A percentile compares a stretch with the other conserved stretches of the same genome.
phyloP scores from a whole-genome alignment of 2,113 vertebrate species.

The Chaetodon trifascialis region DNA sequence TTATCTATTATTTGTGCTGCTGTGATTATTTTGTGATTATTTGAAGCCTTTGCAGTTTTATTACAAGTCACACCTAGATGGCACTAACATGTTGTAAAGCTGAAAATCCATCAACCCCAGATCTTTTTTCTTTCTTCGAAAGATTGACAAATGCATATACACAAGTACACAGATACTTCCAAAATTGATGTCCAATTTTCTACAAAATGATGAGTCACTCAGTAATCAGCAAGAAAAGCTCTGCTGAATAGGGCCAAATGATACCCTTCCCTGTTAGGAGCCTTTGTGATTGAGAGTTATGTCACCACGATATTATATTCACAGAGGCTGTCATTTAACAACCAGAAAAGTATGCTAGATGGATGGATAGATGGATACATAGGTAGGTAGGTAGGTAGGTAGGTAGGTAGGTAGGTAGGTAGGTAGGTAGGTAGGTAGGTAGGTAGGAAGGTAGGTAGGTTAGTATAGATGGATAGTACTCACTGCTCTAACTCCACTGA shows the following conservation, averaged over 20 bases:
- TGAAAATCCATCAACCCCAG: not conserved
- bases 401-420: not conserved
- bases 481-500: too few species aligned
- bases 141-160: not conserved
- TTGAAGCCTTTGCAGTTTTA: not conserved
- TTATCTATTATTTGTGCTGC: not conserved
- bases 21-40: not conserved
- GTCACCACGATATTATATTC: slow-evolving; percentile 9
- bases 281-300: slow-evolving; percentile 50
- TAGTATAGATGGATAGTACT: not conserved
- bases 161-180: not conserved
- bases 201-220: slow-evolving; percentile 60
- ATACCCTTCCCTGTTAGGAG: slow-evolving; percentile 44
- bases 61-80: not conserved
- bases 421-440: not conserved
- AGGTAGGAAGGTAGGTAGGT: not conserved
- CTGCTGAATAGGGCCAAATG: slow-evolving; percentile 58
- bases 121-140: not conserved
- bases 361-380: not conserved
- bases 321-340: not conserved
- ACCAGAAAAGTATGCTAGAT: not conserved
- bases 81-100: not conserved
- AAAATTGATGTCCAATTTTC: slow-evolving; percentile 47
- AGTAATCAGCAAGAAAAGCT: slow-evolving; percentile 58
- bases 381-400: not conserved